Conservation (phyloP, 2,113 vertebrate genomes). For the Myrmecobius fasciatus region DNA sequence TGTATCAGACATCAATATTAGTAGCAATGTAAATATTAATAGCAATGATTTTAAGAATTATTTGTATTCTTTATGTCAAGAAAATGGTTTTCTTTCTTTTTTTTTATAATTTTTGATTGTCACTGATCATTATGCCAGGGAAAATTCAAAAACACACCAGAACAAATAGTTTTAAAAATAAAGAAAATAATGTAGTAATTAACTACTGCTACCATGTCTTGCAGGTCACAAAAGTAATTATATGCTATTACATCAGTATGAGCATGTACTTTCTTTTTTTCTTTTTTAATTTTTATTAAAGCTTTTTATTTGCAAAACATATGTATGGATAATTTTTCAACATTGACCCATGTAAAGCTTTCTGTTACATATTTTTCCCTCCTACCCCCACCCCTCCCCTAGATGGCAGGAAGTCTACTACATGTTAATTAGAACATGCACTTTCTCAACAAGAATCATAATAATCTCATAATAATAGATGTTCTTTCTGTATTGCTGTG, state of each 20-base stretch:
- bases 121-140: neutral
- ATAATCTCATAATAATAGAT: neutral
- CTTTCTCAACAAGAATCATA: neutral
- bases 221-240: neutral
- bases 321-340: no score
- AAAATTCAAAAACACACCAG: neutral
- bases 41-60: neutral
- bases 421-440: no score
- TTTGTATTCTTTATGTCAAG: neutral
- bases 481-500: neutral
- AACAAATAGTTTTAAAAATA: neutral
- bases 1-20: neutral
- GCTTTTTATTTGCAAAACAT: no score
- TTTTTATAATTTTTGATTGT: neutral
- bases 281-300: no score
- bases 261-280: no score
- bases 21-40: neutral
- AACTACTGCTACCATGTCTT: neutral
- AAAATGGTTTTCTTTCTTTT: neutral
- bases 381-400: no score
- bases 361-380: no score
- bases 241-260: neutral
- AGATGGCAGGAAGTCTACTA: no score
- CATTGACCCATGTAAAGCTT: no score
- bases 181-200: neutral